Conservation (phyloP, 1,140 invertebrate genomes). For the Tribolium castaneum region DNA sequence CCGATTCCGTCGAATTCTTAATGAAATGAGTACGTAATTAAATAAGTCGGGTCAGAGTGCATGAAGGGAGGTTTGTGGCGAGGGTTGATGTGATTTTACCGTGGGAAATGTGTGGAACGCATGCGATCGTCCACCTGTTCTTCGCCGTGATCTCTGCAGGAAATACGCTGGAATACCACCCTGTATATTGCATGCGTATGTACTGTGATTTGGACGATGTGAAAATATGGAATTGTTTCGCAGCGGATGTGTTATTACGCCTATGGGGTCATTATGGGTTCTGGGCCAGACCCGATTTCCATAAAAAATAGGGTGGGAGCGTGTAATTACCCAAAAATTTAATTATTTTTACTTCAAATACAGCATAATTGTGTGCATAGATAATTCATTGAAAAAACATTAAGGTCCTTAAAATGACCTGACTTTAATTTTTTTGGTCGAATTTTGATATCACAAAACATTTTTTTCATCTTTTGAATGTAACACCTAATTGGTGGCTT, state of each 20-base stretch:
- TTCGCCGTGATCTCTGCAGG: slow-evolving; percentile 35
- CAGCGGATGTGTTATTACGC: slow-evolving; percentile 40
- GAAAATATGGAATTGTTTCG: slow-evolving; percentile 48
- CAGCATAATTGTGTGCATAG: too few species aligned
- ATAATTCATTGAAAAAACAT: too few species aligned
- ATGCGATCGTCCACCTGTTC: slow-evolving; percentile 46
- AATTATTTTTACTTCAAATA: too few species aligned
- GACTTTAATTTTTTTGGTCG: background rate
- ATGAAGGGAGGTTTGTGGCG: slow-evolving; percentile 34
- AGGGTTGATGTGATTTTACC: slow-evolving; percentile 49
- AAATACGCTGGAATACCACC: slow-evolving; percentile 19
- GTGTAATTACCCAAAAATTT: background rate
- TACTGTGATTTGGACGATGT: slow-evolving; percentile 44
- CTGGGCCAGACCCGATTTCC: background rate
- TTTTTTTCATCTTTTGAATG: background rate
- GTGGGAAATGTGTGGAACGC: slow-evolving; percentile 43
- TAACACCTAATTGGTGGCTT: background rate
- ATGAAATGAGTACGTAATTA: slow-evolving; percentile 40
- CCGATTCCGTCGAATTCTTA: slow-evolving; percentile 31
- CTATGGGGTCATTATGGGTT: slow-evolving; percentile 3
- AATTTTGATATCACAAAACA: background rate
- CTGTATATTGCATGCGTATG: slow-evolving; percentile 8
- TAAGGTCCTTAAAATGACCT: too few species aligned
- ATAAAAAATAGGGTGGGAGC: background rate
- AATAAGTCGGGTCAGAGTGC: slow-evolving; percentile 41